Base-by-base conservation (phyloP, 2,888 invertebrate species). In the Eupeodes luniger region DNA sequence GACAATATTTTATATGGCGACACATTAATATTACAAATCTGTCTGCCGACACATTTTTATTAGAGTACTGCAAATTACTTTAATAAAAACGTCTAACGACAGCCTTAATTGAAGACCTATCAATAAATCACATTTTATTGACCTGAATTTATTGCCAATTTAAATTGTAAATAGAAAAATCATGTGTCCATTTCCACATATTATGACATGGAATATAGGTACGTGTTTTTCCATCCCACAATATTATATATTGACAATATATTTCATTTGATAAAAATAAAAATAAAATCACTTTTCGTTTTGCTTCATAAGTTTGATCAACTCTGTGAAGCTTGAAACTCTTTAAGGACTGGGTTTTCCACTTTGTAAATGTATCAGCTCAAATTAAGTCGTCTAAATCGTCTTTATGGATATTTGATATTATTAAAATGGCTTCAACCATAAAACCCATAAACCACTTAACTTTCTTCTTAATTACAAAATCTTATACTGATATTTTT, bases 51-150 rank as follows among this genome's bases (percentile, higher is more conserved):
- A 76, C 27, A 61, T 76, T 53, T 40, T 72, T 66, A 67, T 40
- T 82, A 70, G 70, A 78, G 11, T 80, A 66, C 55, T 81, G 76
- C 81, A 67, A 81, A 85, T 78, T 74, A 72, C 44, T 66, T 66
- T 47, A 87, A 83, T 84, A 87, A 87, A 87, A 87, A 77, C 67
- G 64, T 87, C 67, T 77, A 87, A 57, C 80, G 76, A 76, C 83
- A 87, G 87, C 74, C 87, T 84, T 87, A 81, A 81, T 84, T 84
- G 72, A 74, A 84, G 87, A 84, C 83, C 84, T 84, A 84, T 84
- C 84, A 87, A 87, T 84, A 87, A 87, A 84, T 87, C 87, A 87
- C 84, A 87, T 87, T 87, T 87, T 87, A 87, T 87, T 87, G 84
- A 84, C 87, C 87, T 87, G 80, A 87, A 87, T 87, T 66, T 87